phyloP scores from a whole-genome alignment of 2,113 vertebrate genomes.

The Xenopus borealis region DNA sequence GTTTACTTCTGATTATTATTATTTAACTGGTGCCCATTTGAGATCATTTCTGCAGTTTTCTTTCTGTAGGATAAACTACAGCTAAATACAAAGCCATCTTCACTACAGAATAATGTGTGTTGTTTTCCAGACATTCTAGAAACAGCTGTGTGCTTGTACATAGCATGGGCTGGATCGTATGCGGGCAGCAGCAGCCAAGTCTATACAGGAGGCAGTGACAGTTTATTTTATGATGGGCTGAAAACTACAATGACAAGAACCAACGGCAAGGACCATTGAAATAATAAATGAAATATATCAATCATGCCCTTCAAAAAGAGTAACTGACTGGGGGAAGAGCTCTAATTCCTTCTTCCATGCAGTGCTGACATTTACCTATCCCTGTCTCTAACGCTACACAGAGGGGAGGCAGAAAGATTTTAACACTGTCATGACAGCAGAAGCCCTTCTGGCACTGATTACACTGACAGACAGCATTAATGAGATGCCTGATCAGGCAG shows the following conservation, averaged over 20 bases:
- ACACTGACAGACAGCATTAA: background rate
- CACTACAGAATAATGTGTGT: too few relatives aligned
- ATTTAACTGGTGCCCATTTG: too few relatives aligned
- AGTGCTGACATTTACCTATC: conserved; percentile 11
- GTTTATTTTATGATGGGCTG: background rate
- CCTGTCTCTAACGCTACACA: background rate
- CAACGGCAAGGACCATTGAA: background rate
- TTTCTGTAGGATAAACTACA: too few relatives aligned
- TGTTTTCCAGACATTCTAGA: too few relatives aligned
- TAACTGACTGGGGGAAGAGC: background rate
- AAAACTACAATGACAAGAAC: background rate
- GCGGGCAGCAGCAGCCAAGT: conserved; percentile 11
- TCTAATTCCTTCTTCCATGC: background rate
- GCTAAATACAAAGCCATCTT: too few relatives aligned
- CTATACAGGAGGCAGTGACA: conserved; percentile 11
- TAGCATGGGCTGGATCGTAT: conserved; percentile 3
- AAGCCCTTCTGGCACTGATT: background rate
- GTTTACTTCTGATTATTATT: too few relatives aligned
- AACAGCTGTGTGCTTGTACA: too few relatives aligned
- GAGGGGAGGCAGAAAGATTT: background rate
- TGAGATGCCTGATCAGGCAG: background rate
- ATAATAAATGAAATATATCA: conserved; percentile 36
- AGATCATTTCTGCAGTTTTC: too few relatives aligned
- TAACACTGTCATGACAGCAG: background rate
- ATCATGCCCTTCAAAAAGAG: background rate